These are phyloP conservation scores for Dinomys branickii DNA, from an alignment of 2,113 vertebrate species.

Conservation along the genomic window DNA sequence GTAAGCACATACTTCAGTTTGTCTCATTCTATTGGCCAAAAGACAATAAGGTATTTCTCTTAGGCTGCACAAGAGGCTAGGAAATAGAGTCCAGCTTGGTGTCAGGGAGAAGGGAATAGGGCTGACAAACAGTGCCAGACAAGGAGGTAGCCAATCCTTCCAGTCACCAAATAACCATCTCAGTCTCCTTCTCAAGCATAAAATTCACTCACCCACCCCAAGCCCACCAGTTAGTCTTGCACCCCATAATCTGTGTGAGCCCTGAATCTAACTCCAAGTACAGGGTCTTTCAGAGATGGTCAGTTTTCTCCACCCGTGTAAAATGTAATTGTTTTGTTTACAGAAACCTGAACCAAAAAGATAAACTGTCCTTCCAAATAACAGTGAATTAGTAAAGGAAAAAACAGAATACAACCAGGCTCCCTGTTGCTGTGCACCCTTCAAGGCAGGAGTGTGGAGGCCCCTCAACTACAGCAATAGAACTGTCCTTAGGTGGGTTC, in stretches of 20 bases:
- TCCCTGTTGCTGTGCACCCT: not conserved
- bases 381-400: not conserved
- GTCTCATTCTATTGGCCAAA: not conserved
- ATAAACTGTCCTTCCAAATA: not conserved
- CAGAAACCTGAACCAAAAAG: not conserved
- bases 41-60: not conserved
- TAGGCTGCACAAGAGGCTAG: not conserved
- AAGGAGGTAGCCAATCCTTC: not conserved
- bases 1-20: not conserved
- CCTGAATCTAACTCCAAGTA: not conserved
- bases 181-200: not conserved
- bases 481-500: not conserved
- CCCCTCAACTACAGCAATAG: accelerated
- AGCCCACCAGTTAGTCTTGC: accelerated
- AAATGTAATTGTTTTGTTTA: not conserved
- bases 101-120: not conserved
- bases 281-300: not conserved
- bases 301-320: not conserved
- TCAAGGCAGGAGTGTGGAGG: not conserved
- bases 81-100: not conserved
- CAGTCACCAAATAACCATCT: not conserved
- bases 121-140: not conserved
- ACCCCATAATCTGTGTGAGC: not conserved
- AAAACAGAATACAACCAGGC: not conserved
- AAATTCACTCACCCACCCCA: not conserved